Conservation (phyloP, 2,113 vertebrate species). For the Sylvia atricapilla region DNA sequence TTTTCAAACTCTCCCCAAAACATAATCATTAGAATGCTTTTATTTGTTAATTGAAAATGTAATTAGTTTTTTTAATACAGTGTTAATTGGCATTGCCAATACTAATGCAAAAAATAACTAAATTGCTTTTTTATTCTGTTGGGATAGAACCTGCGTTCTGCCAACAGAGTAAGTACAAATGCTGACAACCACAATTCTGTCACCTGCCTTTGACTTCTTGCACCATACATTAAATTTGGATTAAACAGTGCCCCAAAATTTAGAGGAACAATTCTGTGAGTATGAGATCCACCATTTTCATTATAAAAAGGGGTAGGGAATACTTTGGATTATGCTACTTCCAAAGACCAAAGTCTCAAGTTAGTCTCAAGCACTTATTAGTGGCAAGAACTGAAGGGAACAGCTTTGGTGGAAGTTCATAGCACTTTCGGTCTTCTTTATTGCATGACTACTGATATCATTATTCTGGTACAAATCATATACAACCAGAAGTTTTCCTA, state of each 20-base stretch:
- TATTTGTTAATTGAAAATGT: not conserved
- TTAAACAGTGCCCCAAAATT: not conserved
- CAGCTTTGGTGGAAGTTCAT: not conserved
- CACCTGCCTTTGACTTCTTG: not conserved
- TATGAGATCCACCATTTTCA: not conserved
- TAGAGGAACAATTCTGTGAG: not conserved
- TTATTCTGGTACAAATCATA: not conserved
- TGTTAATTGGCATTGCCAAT: not conserved
- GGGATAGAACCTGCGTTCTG: not conserved
- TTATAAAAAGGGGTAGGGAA: not conserved
- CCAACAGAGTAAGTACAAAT: not conserved
- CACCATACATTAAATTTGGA: not conserved
- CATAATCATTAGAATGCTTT: not conserved
- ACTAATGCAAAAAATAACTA: not conserved
- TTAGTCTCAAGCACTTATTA: not conserved
- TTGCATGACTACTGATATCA: not conserved
- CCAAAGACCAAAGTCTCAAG: not conserved
- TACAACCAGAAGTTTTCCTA: not conserved
- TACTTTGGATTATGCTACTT: not conserved
- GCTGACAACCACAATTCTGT: not conserved
- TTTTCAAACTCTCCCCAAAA: not conserved
- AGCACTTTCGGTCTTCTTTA: not conserved
- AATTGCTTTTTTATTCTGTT: not conserved
- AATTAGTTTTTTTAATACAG: not conserved
- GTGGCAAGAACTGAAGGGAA: not conserved